Evolutionary conservation across 2,113 vertebrate species (phyloP).

Genomic region (Cyprinodon tularosa): DNA sequence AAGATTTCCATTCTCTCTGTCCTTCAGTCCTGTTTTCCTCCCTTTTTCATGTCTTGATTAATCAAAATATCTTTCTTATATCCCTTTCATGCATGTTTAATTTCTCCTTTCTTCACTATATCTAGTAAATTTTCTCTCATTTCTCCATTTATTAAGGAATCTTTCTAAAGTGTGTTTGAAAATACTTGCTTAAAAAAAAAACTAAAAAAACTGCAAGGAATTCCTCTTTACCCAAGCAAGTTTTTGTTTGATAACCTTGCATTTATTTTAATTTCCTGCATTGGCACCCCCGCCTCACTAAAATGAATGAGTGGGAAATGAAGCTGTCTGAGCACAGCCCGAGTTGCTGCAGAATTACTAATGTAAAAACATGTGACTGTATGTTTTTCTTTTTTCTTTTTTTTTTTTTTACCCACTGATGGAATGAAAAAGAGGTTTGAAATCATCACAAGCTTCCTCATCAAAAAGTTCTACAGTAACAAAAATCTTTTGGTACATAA

Average conservation of each 20-base stretch:
- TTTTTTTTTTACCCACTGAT: not conserved
- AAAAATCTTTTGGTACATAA: constrained; percentile 29
- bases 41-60: too few species aligned
- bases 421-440: constrained; percentile 13
- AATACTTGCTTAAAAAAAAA: not conserved
- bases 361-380: constrained; percentile 6
- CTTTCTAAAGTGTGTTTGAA: not conserved
- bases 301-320: constrained; percentile 14
- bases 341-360: constrained; percentile 5
- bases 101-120: too few species aligned
- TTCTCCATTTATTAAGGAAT: not conserved
- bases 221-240: not conserved
- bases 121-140: too few species aligned
- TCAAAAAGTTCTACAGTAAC: constrained; percentile 24
- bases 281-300: not conserved
- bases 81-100: too few species aligned
- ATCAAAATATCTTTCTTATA: too few species aligned
- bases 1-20: too few species aligned
- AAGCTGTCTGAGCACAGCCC: constrained; percentile 7
- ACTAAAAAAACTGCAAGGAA: not conserved
- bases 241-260: not conserved
- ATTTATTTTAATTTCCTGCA: not conserved
- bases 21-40: too few species aligned
- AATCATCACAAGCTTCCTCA: constrained; percentile 21
- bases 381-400: not conserved